Base-by-base conservation (phyloP, 2,888 invertebrate species). In the Watsonalla cultraria region DNA sequence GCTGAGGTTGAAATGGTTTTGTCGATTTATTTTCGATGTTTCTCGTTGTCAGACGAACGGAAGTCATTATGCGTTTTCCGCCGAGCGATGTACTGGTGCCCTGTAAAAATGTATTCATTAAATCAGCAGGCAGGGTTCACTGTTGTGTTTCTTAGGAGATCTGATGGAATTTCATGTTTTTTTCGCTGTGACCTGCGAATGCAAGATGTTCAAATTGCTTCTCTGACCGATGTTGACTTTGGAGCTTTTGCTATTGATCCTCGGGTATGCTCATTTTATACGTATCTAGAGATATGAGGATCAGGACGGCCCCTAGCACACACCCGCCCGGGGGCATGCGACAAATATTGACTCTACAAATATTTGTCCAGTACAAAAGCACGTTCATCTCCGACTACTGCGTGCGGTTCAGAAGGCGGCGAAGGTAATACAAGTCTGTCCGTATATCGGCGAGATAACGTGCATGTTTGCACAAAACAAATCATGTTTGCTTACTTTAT, bases 11-110 rank as follows among this genome's bases (percentile, higher is more conserved):
- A 62, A 68, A 71, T 70, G 62, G 55, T 61, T 63, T 60, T 60
- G 63, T 70, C 60, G 72, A 82, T 85, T 84, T 84, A 81, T 83
- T 86, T 85, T 85, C 64, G 78, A 78, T 79, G 80, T 81, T 85
- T 82, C 83, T 84, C 79, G 78, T 74, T 75, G 80, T 76, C 76
- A 72, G 74, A 57, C 72, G 76, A 79, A 70, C 86, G 89, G 89
- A 90, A 89, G 80, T 90, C 84, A 89, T 90, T 90, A 90, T 89
- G 82, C 90, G 82, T 80, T 90, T 87, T 86, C 86, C 86, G 86
- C 76, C 76, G 81, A 72, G 67, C 78, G 72, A 68, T 75, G 80
- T 85, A 80, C 76, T 81, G 76, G 61, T 78, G 81, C 74, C 78
- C 80, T 83, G 84, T 86, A 80, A 85, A 86, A 86, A 86, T 84